Evolutionary conservation across 2,888 invertebrate species (phyloP).

Genomic region (Himalopsyche kuldschensis): DNA sequence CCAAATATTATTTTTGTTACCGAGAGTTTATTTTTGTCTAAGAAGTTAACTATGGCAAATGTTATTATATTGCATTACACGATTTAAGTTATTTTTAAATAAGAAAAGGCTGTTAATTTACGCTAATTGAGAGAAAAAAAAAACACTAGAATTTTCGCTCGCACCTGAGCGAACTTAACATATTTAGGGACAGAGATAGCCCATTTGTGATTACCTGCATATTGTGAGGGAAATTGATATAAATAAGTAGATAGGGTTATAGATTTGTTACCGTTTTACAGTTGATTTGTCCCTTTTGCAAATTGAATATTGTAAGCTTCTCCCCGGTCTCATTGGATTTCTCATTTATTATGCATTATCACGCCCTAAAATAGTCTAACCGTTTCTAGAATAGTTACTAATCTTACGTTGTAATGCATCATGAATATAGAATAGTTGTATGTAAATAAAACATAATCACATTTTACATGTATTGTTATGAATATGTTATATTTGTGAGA

Average conservation of each 20-base stretch:
- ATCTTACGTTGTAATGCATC: background rate
- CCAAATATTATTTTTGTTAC: constrained; percentile 2
- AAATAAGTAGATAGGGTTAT: constrained; percentile 25
- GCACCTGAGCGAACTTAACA: constrained; percentile 11
- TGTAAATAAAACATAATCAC: constrained; percentile 38
- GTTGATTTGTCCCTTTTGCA: constrained; percentile 27
- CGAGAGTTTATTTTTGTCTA: constrained; percentile 32
- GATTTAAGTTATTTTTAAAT: constrained; percentile 24
- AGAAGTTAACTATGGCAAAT: constrained; percentile 24
- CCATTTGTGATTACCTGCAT: constrained; percentile 33
- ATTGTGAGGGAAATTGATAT: constrained; percentile 25
- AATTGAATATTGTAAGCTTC: constrained; percentile 10
- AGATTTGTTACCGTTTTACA: constrained; percentile 36
- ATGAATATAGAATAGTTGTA: constrained; percentile 14
- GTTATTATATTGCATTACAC: constrained; percentile 29
- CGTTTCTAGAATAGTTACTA: background rate
- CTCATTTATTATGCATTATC: constrained; percentile 2
- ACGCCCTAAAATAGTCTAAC: constrained; percentile 10
- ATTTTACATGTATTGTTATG: constrained; percentile 31
- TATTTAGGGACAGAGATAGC: constrained; percentile 16
- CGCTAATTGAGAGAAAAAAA: constrained; percentile 10
- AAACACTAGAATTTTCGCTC: background rate
- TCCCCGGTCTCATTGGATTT: background rate
- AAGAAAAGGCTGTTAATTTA: constrained; percentile 35
- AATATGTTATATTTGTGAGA: constrained; percentile 38